Percentiles rank a stretch among this genome's conserved stretches.
Evolutionary conservation across 2,113 vertebrate species (phyloP).

Genomic region (Laticauda colubrina): DNA sequence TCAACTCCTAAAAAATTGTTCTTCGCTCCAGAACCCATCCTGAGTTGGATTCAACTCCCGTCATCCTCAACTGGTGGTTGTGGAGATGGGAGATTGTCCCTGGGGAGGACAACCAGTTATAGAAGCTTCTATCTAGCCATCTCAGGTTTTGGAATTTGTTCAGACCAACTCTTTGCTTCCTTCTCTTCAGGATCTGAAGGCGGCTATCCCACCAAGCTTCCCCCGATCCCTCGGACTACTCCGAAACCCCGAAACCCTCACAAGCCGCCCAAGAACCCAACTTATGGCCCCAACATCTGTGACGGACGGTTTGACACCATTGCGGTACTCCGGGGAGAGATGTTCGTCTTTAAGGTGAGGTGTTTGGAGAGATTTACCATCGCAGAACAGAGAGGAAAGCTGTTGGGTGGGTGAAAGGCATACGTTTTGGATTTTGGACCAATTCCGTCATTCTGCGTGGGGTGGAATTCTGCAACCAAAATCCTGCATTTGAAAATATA

Average conservation of each 20-base stretch:
- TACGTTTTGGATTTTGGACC: background rate
- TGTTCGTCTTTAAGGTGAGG: conserved; percentile 90
- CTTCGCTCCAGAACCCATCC: too few species aligned
- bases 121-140: background rate
- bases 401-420: background rate
- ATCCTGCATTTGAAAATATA: too few species aligned
- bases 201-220: conserved; percentile 54
- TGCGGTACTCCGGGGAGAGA: conserved; percentile 85
- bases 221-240: conserved; percentile 61
- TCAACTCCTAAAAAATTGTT: background rate
- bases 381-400: too few species aligned
- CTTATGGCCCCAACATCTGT: conserved; percentile 81
- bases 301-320: conserved; percentile 89
- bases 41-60: too few species aligned
- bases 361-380: background rate
- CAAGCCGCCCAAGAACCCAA: conserved; percentile 63
- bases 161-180: conserved; percentile 20
- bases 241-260: conserved; percentile 59
- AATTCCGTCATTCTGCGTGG: background rate
- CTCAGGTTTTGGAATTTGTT: background rate
- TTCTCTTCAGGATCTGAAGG: conserved; percentile 46
- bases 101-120: background rate
- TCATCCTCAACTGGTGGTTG: too few species aligned
- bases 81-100: too few species aligned
- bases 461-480: background rate